phyloP scores from a whole-genome alignment of 1,140 invertebrate genomes.

The Danaus plexippus region DNA sequence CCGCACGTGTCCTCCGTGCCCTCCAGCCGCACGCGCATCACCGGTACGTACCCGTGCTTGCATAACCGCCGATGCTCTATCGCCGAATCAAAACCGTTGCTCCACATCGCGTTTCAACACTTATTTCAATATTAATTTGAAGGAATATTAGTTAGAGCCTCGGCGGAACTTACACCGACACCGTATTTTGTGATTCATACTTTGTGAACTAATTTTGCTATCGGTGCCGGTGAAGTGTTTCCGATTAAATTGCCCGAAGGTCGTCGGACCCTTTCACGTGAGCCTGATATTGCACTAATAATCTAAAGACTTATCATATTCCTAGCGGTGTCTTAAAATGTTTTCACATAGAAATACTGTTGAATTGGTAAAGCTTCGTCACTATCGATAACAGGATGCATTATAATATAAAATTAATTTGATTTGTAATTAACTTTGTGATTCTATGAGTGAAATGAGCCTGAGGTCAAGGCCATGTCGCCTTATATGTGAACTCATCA shows the following conservation, averaged over 20 bases:
- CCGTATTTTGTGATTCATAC: constrained; percentile 18
- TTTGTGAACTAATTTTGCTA: constrained; percentile 19
- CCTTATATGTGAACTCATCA: too few relatives aligned
- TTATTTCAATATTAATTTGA: constrained; percentile 17
- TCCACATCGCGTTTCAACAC: constrained; percentile 18
- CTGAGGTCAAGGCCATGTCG: too few relatives aligned
- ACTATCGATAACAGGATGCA: too few relatives aligned
- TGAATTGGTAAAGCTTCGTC: too few relatives aligned
- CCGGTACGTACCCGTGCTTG: constrained; percentile 42
- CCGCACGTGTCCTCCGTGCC: constrained; percentile 26
- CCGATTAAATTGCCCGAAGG: constrained; percentile 20
- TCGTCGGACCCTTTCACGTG: constrained; percentile 20
- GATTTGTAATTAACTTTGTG: too few relatives aligned
- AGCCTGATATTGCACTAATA: constrained; percentile 5
- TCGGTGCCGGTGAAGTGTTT: constrained; percentile 23
- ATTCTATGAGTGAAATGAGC: too few relatives aligned
- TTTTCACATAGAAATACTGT: too few relatives aligned
- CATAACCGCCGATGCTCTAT: constrained; percentile 18
- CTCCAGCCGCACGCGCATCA: constrained; percentile 17
- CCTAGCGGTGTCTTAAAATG: too few relatives aligned
- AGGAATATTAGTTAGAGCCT: constrained; percentile 17
- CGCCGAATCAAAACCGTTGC: constrained; percentile 15
- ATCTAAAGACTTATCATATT: too few relatives aligned
- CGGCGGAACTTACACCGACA: constrained; percentile 20
- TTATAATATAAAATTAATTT: too few relatives aligned